Evolutionary conservation across 2,113 vertebrate genomes (phyloP), one percentile per base, ranked within the genome.

Genomic region (Protomyctophum bolini): DNA sequence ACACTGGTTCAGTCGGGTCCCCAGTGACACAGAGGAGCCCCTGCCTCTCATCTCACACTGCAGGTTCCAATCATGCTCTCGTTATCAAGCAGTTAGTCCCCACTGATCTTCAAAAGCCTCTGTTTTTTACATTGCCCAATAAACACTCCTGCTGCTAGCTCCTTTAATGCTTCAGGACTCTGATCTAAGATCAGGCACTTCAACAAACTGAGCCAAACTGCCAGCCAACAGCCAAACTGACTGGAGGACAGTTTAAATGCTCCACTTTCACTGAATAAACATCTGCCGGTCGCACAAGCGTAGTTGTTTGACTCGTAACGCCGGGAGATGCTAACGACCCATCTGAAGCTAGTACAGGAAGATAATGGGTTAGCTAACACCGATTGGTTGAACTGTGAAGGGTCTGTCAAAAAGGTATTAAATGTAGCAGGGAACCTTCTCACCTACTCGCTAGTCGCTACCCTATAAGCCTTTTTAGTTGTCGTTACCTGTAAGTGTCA

Each of bases 11-110:
- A 58, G 54, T 50, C 15, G 28, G 9, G 46, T 46, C 46, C 21
- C 29, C 4, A 10, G 10, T 8, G 11, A 8, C 58, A 56, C 29
- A 15, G 8, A 15, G 33, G 12, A 0, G 50, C 55, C 63, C 70
- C 57, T 54, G 11, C 68, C 68, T 14, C 50, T 47, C 49, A 54
- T 63, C 76, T 73, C 61, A 70, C 73, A 58, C 75, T 46, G 68
- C n/a, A n/a, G n/a, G 54, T 75, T 50, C 58, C 76, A 77, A 60
- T 59, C n/a, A 62, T 48, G 46, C 6, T 50, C 54, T 85, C 33
- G 49, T 86, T 86, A 88, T 66, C 58, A 68, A 69, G 72, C 65
- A 12, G 41, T 87, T 82, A 80, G 77, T 75, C 45, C 63, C 82
- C 66, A 71, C 82, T 80, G 72, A 87, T 85, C 79, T 66, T 75